Evolutionary conservation across 2,888 invertebrate species (phyloP), one percentile per base, ranked within the genome.

Genomic region (Netelia virgata): DNA sequence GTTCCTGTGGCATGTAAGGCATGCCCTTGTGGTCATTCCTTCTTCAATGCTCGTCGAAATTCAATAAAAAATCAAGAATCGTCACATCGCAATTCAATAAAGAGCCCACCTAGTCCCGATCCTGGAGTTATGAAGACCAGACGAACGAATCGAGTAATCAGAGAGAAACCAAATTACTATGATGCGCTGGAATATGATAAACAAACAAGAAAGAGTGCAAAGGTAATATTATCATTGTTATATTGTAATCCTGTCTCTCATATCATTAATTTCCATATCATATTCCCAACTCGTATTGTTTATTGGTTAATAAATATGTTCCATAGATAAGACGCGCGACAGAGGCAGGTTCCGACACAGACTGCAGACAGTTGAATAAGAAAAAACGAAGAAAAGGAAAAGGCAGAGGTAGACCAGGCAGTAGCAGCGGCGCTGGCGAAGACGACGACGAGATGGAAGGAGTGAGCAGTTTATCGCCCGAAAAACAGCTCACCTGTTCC

Each of bases 1-100:
- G 97, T 97, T 83, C 97, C 97, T 1, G 97, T 97, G 28, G 97
- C 97, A 0, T 97, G 97, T 41, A 97, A 97, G 92, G 95, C 97
- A 0, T 98, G 97, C 92, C 96, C 96, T 63, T 97, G 97, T 91
- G 97, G 97, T 0, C 96, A 97, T 93, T 96, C 96, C 3, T 97
- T 97, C 94, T 97, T 97, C 90, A 95, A 96, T 87, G 95, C 96
- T 0, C 95, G 97, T 1, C 94, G 96, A 70, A 94, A 92, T 88
- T 92, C 91, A 61, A 90, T 93, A 91, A 88, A 93, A 93, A 90
- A 94, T 83, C 92, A 47, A 47, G 47, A 47, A 47, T 47, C 47
- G 3, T 47, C 96, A 0, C 95, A 97, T 1, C 94, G 96, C 70
- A 94, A 92, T 88, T 92, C 91, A 61, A 90, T 93, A 91, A 88